A percentile compares a stretch with the other conserved stretches of the same genome.
Evolutionary conservation across 2,888 invertebrate species (phyloP).

Genomic region (Heliconius cydno): DNA sequence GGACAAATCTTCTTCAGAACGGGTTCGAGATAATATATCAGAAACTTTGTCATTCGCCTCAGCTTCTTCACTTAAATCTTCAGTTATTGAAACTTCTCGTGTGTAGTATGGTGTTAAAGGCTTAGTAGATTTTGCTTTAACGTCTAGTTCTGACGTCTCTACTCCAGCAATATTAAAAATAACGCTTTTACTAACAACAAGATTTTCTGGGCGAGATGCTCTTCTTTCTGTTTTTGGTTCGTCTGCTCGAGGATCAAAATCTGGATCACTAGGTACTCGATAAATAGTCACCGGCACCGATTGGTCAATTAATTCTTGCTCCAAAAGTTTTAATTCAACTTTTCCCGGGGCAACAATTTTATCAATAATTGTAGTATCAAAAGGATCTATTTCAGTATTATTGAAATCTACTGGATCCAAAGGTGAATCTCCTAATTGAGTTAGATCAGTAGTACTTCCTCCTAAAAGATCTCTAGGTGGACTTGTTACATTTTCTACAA

Average conservation of each 20-base stretch:
- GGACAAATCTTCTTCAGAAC: conserved; percentile 86
- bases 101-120: conserved; percentile 93
- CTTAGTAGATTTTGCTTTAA: conserved; percentile 86
- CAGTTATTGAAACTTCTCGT: conserved; percentile 83
- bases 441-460: conserved; percentile 90
- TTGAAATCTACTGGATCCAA: conserved; percentile 85
- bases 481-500: conserved; percentile 70
- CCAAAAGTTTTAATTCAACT: conserved; percentile 90
- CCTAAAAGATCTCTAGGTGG: conserved; percentile 87
- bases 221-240: conserved; percentile 81
- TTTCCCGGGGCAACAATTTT: conserved; percentile 89
- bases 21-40: conserved; percentile 80
- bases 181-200: conserved; percentile 79
- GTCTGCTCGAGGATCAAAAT: conserved; percentile 91
- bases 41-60: conserved; percentile 88
- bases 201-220: conserved; percentile 86
- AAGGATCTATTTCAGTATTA: conserved; percentile 88
- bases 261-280: conserved; percentile 87
- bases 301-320: conserved; percentile 88
- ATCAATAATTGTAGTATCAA: conserved; percentile 92
- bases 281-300: conserved; percentile 57
- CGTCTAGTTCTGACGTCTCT: conserved; percentile 77
- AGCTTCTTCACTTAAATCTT: conserved; percentile 76
- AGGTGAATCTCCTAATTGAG: conserved; percentile 86
- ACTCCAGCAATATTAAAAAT: conserved; percentile 79